Percentiles rank a stretch among this genome's conserved stretches.
These are phyloP conservation scores for Apotomis turbidana DNA, from an alignment of 2,888 invertebrate species.

Conservation along the genomic window DNA sequence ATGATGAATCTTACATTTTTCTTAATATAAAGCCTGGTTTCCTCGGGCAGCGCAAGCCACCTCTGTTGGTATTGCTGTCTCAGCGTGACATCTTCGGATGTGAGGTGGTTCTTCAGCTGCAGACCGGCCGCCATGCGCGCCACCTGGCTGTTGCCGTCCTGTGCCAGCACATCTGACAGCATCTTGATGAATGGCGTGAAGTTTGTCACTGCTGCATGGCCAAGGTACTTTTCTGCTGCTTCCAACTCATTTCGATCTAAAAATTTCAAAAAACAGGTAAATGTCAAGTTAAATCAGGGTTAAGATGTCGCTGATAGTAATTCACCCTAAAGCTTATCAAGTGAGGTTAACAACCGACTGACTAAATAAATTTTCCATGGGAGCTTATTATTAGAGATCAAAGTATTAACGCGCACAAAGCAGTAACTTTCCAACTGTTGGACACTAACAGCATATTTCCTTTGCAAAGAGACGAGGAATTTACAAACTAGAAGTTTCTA, in stretches of 20 bases:
- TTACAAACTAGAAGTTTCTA: constrained; percentile 34
- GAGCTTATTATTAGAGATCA: constrained; percentile 2
- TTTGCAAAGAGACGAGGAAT: constrained; percentile 23
- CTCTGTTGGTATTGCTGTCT: constrained; percentile 94
- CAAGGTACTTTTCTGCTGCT: constrained; percentile 95
- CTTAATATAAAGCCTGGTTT: constrained; percentile 94
- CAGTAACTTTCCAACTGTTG: constrained; percentile 1
- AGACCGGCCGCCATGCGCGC: constrained; percentile 99
- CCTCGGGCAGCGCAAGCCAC: constrained; percentile 96
- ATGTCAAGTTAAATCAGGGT: constrained; percentile 33
- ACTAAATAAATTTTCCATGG: not conserved
- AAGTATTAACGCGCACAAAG: constrained; percentile 30
- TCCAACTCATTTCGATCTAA: constrained; percentile 97
- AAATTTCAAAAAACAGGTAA: constrained; percentile 57
- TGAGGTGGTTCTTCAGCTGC: constrained; percentile 98
- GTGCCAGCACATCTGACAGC: constrained; percentile 95
- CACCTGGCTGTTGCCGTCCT: constrained; percentile 95
- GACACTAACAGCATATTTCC: constrained; percentile 36
- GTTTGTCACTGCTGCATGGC: constrained; percentile 96
- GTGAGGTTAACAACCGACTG: constrained; percentile 20
- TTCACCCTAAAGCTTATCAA: constrained; percentile 24
- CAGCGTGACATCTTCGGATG: constrained; percentile 94
- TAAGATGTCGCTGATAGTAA: no score
- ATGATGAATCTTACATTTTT: constrained; percentile 90
- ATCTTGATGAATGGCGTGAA: constrained; percentile 96